Evolutionary conservation across 2,888 invertebrate species (phyloP).

Genomic region (Leptogaster cylindrica): DNA sequence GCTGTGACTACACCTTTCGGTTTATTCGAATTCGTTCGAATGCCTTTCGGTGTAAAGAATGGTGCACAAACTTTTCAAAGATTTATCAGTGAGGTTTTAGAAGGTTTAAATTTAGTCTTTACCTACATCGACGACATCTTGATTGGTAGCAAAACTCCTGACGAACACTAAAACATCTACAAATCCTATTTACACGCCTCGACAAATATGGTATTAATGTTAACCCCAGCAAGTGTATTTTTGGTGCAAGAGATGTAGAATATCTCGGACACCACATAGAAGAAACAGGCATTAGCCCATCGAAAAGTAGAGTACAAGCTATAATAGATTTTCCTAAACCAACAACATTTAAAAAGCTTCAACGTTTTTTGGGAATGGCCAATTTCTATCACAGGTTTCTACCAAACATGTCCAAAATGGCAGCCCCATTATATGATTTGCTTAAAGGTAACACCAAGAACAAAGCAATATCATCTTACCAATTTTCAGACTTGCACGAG

Average conservation of each 20-base stretch:
- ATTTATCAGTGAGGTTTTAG: too few relatives aligned
- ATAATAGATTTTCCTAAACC: neutral
- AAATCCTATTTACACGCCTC: neutral
- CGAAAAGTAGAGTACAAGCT: neutral
- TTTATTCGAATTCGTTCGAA: too few relatives aligned
- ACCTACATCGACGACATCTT: slow-evolving; percentile 10
- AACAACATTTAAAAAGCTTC: neutral
- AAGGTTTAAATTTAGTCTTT: too few relatives aligned
- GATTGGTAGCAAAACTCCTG: neutral
- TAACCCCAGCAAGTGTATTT: neutral
- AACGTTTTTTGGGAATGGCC: neutral
- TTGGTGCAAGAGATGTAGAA: neutral
- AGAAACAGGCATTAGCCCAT: neutral
- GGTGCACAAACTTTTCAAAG: too few relatives aligned
- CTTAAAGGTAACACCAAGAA: neutral
- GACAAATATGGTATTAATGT: neutral
- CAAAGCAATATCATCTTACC: neutral
- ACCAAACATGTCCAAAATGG: neutral
- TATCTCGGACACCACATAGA: neutral
- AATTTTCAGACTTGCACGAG: too few relatives aligned
- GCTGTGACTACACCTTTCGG: too few relatives aligned
- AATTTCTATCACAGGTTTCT: neutral
- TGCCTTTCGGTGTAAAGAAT: too few relatives aligned
- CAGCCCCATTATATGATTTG: slow-evolving; percentile 64
- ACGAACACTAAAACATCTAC: neutral